Base-by-base conservation (phyloP, 2,888 invertebrate species). In the Rhorus exstirpatorius region DNA sequence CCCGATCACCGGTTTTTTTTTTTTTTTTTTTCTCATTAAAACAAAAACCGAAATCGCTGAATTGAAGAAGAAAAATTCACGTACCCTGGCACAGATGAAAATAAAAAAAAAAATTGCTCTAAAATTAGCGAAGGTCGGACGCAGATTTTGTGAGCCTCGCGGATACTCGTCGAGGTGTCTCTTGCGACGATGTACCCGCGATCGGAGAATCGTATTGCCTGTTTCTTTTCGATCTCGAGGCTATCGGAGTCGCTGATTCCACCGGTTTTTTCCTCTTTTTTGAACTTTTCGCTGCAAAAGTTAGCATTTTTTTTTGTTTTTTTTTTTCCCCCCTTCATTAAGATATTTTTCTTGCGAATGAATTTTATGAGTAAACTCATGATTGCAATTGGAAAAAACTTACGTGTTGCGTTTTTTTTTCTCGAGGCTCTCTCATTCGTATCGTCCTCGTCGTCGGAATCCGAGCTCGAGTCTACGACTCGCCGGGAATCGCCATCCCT, bases 11-110 rank as follows among this genome's bases (percentile, higher is more conserved):
- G 21, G 46, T 70, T 46, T 31, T 61, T 60, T 31, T 61, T 76
- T 51, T n/a, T 63, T 14, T 63, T 79, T 70, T 12, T 53, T 74
- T 76, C 49, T 8, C 63, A 63, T 70, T 63, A 49, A 63, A 71
- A 24, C 7, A 44, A 46, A 63, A 24, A 53, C 10, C 0, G 24
- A 51, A 67, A 19, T 17, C 8, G 1, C 51, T 35, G 26, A 7
- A 38, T 24, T 41, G 8, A 12, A 35, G 17, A 41, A 14, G 14
- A 24, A 24, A 12, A 51, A 41, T 1, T n/a, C 17, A 14, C 49
- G n/a, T 14, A 41, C 65, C 41, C 21, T 58, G 12, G 44, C 17
- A 19, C 4, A 38, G 12, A 46, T 31, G 21, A 35, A 58, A 49
- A 65, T 19, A 21, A 31, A 63, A 46, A 19, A 55, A 10, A 10